phyloP scores from a whole-genome alignment of 2,113 vertebrate genomes.

The Chaetorhynchus papuensis region DNA sequence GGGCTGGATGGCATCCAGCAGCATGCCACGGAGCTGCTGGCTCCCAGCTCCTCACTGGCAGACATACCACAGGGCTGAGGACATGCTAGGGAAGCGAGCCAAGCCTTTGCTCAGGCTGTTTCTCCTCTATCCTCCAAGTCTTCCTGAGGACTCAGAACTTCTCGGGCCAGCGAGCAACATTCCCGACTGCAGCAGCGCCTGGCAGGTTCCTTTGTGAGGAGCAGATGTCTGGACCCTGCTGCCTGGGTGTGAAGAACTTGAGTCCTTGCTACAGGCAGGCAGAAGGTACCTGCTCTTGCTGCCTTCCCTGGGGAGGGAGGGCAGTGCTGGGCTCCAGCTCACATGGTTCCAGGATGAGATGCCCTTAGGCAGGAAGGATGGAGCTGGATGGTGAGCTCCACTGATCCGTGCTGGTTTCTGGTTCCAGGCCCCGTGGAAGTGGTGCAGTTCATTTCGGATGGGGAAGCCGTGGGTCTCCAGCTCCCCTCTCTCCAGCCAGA shows the following conservation, averaged over 20 bases:
- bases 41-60: background rate
- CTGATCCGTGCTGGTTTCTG: background rate
- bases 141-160: conserved; percentile 51
- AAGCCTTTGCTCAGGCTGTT: background rate
- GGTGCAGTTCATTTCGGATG: conserved; percentile 17
- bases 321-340: background rate
- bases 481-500: conserved; percentile 27
- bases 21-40: background rate
- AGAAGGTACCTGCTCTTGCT: conserved; percentile 23
- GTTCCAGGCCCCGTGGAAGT: conserved; percentile 37
- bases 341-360: fast-evolving
- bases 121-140: conserved; percentile 6
- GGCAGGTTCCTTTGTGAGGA: conserved; percentile 44
- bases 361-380: background rate
- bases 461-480: conserved; percentile 26
- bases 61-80: background rate
- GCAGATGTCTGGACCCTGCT: conserved; percentile 46
- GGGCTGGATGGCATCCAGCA: background rate
- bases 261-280: conserved; percentile 12
- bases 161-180: background rate
- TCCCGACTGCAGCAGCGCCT: background rate
- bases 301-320: background rate
- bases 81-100: background rate
- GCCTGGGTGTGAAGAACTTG: conserved; percentile 38
- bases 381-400: background rate